Evolutionary conservation across 2,113 vertebrate genomes (phyloP).

Genomic region (Tamias sibiricus): DNA sequence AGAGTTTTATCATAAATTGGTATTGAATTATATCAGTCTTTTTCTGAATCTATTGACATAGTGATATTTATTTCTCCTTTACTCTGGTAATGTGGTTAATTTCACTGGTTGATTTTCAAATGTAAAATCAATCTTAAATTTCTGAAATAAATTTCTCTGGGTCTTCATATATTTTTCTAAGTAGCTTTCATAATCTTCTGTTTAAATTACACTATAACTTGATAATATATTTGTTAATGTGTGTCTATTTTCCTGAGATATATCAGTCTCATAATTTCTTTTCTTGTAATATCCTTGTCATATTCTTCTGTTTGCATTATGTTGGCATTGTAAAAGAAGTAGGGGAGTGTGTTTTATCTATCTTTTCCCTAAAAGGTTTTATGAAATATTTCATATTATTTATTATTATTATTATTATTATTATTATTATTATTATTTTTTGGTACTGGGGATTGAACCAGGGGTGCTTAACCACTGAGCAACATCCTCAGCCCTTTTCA

Average conservation of each 20-base stretch:
- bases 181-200: neutral
- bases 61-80: neutral
- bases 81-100: neutral
- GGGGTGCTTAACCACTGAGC: too few species aligned
- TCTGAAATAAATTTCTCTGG: neutral
- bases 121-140: conserved; percentile 32
- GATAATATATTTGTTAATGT: neutral
- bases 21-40: neutral
- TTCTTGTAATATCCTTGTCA: neutral
- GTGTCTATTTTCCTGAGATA: neutral
- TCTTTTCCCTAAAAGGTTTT: neutral
- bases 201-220: neutral
- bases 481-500: too few species aligned
- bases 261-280: neutral
- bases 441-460: too few species aligned
- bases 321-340: neutral
- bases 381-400: neutral
- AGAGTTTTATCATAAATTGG: neutral
- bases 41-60: neutral
- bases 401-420: neutral
- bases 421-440: too few species aligned
- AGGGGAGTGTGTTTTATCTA: neutral
- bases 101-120: neutral
- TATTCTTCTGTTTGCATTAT: neutral
- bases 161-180: neutral